Base-by-base conservation (phyloP, 1,140 invertebrate genomes). In the Meloidogyne exigua region DNA sequence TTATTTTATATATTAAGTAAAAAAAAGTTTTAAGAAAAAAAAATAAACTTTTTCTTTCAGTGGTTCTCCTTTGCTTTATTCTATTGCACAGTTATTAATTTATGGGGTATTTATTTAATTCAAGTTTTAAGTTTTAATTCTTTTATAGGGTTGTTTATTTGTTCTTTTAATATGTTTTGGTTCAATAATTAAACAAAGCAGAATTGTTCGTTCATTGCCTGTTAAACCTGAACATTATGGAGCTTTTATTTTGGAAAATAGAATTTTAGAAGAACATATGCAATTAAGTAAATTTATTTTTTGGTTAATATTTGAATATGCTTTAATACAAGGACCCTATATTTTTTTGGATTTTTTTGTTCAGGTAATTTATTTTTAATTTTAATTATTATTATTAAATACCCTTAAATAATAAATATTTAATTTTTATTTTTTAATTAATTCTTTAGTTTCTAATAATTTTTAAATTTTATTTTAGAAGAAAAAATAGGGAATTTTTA, bases 201-300 rank as follows among this genome's bases (percentile, higher is more conserved):
- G 65, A 2, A 71, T 68, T 28, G 76, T 71, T 39, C 76, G 80
- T 13, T 75, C 81, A 5, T 42, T 82, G 18, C 80, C 80, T 13
- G 81, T 68, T 1, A 77, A 77, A 65, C 76, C 80, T 11, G 82
- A 82, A 28, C 79, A 79, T 13, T 78, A 79, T 15, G 65, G 75
- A 28, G 74, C 80, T 18, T 82, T 82, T 64, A 82, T 82, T 23
- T 81, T 82, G 72, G 80, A 82, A 62, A 73, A 72, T 28, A 78
- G 79, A 25, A 65, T 65, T 7, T 49, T 82, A 15, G 73, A 82
- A 69, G 80, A 82, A 42, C 71, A 83, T 67, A 70, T 82, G 70
- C 32, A 71, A 26, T 36, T 83, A 32, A 75, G 81, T 57, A 66
- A 78, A 23, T 26, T 82, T 12, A 73, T 82, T 1, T 39, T 82